Evolutionary conservation across 2,113 vertebrate species (phyloP).

Genomic region (Caranx ignobilis): DNA sequence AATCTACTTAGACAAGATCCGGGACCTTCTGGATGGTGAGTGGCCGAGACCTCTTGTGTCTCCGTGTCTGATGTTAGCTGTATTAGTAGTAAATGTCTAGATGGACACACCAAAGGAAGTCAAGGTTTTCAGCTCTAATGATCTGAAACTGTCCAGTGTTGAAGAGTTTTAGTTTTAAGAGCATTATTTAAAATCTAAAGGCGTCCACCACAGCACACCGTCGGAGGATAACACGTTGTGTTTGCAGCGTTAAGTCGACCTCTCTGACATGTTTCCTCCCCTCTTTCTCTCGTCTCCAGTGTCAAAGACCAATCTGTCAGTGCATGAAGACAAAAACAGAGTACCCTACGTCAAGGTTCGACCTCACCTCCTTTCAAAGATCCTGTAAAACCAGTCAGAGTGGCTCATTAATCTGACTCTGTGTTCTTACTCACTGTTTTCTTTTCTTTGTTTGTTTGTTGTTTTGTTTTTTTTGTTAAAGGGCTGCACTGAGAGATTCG

Average conservation of each 20-base stretch:
- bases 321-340: slow-evolving; percentile 98
- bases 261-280: not conserved
- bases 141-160: not conserved
- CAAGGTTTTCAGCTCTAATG: not conserved
- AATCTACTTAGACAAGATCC: slow-evolving; percentile 97
- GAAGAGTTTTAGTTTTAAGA: not conserved
- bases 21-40: slow-evolving; percentile 94
- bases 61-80: not conserved
- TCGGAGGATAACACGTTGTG: not conserved
- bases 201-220: not conserved
- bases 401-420: not conserved
- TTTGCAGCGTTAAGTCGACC: too few species aligned
- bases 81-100: not conserved
- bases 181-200: not conserved
- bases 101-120: not conserved
- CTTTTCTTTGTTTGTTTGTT: not conserved
- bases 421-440: not conserved
- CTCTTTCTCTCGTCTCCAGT: slow-evolving; percentile 80
- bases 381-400: not conserved
- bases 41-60: not conserved
- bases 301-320: slow-evolving; percentile 97
- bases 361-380: not conserved
- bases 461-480: slow-evolving; percentile 56
- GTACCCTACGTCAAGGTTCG: slow-evolving; percentile 97
- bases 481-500: slow-evolving; percentile 98